Evolutionary conservation across 2,797 vertebrate species (phyloP).

Genomic region (Myoxocephalus aenaeus): DNA sequence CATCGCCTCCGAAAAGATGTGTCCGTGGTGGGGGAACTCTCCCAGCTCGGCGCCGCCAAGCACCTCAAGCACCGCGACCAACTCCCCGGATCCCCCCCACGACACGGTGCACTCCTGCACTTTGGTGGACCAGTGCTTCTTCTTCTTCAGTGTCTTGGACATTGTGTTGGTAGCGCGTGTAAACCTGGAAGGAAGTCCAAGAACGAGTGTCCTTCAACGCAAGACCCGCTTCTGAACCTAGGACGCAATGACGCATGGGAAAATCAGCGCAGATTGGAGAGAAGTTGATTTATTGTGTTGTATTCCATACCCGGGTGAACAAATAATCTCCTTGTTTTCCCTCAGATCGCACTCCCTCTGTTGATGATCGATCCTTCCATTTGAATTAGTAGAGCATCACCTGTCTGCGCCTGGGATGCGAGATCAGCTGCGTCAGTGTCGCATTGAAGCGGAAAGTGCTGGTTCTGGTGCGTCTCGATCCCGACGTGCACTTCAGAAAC

Average conservation of each 20-base stretch:
- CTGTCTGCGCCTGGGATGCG: slow-evolving; percentile 58
- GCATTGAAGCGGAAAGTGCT: slow-evolving; percentile 67
- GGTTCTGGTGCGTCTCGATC: slow-evolving; percentile 50
- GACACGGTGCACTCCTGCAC: slow-evolving; percentile 94
- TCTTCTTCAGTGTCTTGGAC: slow-evolving; percentile 97
- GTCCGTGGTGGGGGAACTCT: slow-evolving; percentile 91
- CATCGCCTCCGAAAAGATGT: slow-evolving; percentile 80
- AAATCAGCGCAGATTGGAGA: slow-evolving; percentile 53
- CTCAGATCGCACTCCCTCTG: slow-evolving; percentile 11
- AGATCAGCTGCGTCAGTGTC: slow-evolving; percentile 76
- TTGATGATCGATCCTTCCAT: slow-evolving; percentile 19
- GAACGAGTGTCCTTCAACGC: slow-evolving; percentile 51
- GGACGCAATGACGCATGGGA: slow-evolving; percentile 61
- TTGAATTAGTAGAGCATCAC: slow-evolving; percentile 57
- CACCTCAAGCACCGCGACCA: slow-evolving; percentile 84
- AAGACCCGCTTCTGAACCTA: not conserved
- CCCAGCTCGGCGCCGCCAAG: slow-evolving; percentile 91
- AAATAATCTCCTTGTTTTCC: not conserved
- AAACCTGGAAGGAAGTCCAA: slow-evolving; percentile 47
- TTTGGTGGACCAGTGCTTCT: slow-evolving; percentile 96
- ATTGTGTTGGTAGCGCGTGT: slow-evolving; percentile 72
- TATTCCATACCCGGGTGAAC: slow-evolving; percentile 60
- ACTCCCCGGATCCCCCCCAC: slow-evolving; percentile 88
- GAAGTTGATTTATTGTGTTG: slow-evolving; percentile 45
- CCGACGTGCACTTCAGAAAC: slow-evolving; percentile 2